Conservation (phyloP, 2,797 vertebrate genomes). For the Oreochromis grahami region DNA sequence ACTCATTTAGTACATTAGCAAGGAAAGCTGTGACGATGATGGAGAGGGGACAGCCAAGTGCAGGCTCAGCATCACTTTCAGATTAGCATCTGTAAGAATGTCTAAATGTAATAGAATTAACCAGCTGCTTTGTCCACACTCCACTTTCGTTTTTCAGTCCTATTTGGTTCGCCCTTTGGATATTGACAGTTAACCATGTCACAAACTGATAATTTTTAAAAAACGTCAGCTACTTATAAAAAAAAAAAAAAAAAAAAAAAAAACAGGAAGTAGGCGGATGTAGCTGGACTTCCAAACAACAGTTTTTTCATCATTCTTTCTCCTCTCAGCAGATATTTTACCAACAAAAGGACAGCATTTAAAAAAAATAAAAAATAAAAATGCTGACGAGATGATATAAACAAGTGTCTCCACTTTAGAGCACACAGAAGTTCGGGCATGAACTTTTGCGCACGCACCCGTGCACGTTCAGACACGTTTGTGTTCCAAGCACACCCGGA, state of each 20-base stretch:
- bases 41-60: neutral
- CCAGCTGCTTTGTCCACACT: neutral
- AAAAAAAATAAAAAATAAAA: fast-evolving
- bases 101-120: neutral
- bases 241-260: too few species aligned
- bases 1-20: neutral
- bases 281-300: neutral
- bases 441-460: neutral
- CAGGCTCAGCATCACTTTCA: neutral
- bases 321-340: neutral
- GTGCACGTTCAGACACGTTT: neutral
- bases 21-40: neutral
- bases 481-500: neutral
- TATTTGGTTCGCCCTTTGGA: neutral
- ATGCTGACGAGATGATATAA: neutral
- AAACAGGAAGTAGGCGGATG: neutral
- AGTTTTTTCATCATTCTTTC: neutral
- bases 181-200: neutral
- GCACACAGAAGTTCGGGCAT: fast-evolving
- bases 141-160: neutral
- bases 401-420: neutral
- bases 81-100: neutral
- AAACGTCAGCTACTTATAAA: too few species aligned
- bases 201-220: neutral
- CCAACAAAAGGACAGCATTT: neutral